Percentiles rank a stretch among this genome's conserved stretches.
These are phyloP conservation scores for Brachionus sp. DNA, from an alignment of 1,140 invertebrate genomes.

Conservation along the genomic window DNA sequence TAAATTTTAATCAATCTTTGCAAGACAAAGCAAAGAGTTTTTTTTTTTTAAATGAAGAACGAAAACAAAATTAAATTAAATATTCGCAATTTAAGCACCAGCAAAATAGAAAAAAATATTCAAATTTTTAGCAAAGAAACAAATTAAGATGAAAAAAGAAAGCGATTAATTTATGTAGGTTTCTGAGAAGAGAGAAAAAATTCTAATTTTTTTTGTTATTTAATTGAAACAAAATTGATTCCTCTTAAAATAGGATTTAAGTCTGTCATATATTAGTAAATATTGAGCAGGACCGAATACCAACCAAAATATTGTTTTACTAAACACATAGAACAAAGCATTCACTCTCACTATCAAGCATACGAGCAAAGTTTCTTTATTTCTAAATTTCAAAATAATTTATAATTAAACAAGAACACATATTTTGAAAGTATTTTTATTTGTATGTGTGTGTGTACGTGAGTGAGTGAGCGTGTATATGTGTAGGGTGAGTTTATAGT, in stretches of 20 bases:
- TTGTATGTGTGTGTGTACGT: neutral
- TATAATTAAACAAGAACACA: neutral
- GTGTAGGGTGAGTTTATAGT: neutral
- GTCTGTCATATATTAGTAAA: neutral
- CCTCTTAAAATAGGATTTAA: neutral
- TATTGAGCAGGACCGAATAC: neutral
- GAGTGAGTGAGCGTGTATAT: neutral
- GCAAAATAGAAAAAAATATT: neutral
- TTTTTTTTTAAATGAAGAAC: neutral
- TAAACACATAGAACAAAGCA: neutral
- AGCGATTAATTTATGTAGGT: neutral
- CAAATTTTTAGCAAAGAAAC: neutral
- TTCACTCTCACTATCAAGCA: neutral
- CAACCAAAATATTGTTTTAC: neutral
- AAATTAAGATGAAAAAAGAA: neutral
- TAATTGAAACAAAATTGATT: neutral
- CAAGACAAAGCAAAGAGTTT: neutral
- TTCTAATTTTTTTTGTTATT: neutral
- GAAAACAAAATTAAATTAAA: constrained; percentile 6
- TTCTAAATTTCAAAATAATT: neutral
- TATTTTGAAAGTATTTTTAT: neutral
- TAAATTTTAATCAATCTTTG: neutral
- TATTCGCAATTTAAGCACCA: neutral
- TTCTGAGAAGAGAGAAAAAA: neutral
- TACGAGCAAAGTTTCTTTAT: neutral